phyloP scores from a whole-genome alignment of 2,113 vertebrate genomes.

The Cephalopholis sonnerati region DNA sequence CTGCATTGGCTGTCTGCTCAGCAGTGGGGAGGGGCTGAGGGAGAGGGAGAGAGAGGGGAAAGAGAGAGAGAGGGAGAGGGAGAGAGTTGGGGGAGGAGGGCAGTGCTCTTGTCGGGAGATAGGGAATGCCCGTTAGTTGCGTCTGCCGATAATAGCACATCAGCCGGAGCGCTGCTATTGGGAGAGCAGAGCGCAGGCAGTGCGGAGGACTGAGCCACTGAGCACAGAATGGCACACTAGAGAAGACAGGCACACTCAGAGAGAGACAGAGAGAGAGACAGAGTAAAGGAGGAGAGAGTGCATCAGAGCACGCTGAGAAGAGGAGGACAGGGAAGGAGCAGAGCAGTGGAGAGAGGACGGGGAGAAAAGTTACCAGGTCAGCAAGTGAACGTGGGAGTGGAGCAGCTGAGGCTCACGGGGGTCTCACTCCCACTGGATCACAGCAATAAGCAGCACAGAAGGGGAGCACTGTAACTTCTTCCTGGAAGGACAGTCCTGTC shows the following conservation, averaged over 20 bases:
- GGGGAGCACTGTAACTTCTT: slow-evolving; percentile 68
- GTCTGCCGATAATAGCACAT: slow-evolving; percentile 88
- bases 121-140: slow-evolving; percentile 89
- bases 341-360: slow-evolving; percentile 32
- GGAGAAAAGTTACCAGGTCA: slow-evolving; percentile 79
- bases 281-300: slow-evolving; percentile 28
- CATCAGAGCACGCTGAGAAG: slow-evolving; percentile 47
- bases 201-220: slow-evolving; percentile 68
- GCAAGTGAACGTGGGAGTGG: slow-evolving; percentile 77
- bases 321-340: slow-evolving; percentile 43
- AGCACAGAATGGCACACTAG: slow-evolving; percentile 70
- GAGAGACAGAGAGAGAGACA: slow-evolving; percentile 33
- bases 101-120: slow-evolving; percentile 82
- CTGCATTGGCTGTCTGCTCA: slow-evolving; percentile 82
- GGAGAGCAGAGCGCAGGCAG: slow-evolving; percentile 74
- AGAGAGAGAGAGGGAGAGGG: slow-evolving; percentile 25
- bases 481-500: slow-evolving; percentile 42
- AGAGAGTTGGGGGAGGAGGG: slow-evolving; percentile 73
- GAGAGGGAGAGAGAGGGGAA: slow-evolving; percentile 50
- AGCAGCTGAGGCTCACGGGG: slow-evolving; percentile 82
- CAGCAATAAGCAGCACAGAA: slow-evolving; percentile 44
- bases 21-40: slow-evolving; percentile 76
- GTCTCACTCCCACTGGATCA: slow-evolving; percentile 54
- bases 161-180: slow-evolving; percentile 76
- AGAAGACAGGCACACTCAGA: slow-evolving; percentile 52